Base-by-base conservation (phyloP, 53 echinoderm and acorn worm species). In the Antedon mediterranea region DNA sequence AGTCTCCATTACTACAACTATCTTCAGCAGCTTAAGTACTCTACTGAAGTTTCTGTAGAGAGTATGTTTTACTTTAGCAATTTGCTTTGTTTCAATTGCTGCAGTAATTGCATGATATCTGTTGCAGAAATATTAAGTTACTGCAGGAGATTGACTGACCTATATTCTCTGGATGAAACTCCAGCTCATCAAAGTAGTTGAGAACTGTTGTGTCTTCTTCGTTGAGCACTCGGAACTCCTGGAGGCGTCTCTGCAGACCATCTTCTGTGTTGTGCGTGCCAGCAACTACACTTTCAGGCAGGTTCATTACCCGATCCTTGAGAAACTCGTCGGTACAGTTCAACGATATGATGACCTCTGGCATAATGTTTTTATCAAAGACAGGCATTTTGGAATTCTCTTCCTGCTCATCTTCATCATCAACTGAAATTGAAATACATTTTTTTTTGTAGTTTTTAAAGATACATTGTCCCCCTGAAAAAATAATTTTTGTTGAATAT, bases 181-280 rank as follows among this genome's bases (percentile, higher is more conserved):
- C 97, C 74, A 95, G 83, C 84, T 97, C 92, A 75, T 97, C 97
- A 86, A 97, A 92, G 88, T 97, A 95, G 71, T 95, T 92, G 42
- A 95, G 89, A 30, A 95, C 97, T 0, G 97, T 92, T 33, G 89
- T 84, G 74, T 97, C 97, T 76, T 97, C 97, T 84, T 97, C 97
- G 71, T 97, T 97, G 31, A 95, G 34, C 5, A 88, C 86, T 42
- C 90, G 83, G 82, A 86, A 97, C 81, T 97, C 97, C 0, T 80
- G 74, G 32, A 97, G 85, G 2, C 97, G 79, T 30, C 97, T 79
- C 75, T 83, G 74, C 43, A 97, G 77, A 0, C 97, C 97, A 74
- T 92, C 89, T 86, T 97, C 97, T 31, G 92, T 97, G 85, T 97
- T 97, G 77, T 97, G 97, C 4, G 97, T 97, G 32, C 89, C 89